These are phyloP conservation scores for Paragorgia papillata DNA, from an alignment of 92 coral and sea anemone genomes.

Conservation along the genomic window DNA sequence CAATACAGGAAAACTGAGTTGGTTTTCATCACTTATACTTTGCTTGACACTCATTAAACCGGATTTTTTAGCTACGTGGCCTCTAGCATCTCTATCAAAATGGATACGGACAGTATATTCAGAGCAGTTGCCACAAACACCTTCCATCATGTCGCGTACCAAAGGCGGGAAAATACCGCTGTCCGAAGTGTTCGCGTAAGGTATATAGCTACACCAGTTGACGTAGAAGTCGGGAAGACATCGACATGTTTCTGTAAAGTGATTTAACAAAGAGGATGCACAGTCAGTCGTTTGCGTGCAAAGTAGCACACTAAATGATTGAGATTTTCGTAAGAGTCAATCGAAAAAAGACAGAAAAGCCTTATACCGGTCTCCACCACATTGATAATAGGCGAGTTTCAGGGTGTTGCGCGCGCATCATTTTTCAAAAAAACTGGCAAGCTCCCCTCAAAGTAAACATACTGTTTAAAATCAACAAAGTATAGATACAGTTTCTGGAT, in stretches of 20 bases:
- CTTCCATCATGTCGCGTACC: conserved; percentile 52
- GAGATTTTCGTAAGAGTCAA: too few species aligned
- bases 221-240: conserved; percentile 61
- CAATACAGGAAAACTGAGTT: conserved; percentile 64
- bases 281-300: too few species aligned
- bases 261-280: too few species aligned
- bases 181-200: conserved; percentile 53
- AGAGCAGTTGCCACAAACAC: conserved; percentile 65
- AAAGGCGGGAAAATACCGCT: conserved; percentile 69
- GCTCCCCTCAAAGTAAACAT: too few species aligned
- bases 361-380: too few species aligned
- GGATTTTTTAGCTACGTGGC: conserved; percentile 15
- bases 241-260: conserved; percentile 62
- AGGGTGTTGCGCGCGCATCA: too few species aligned
- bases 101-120: conserved; percentile 37
- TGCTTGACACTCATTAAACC: conserved; percentile 45
- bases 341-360: too few species aligned
- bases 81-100: background rate
- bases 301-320: too few species aligned
- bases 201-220: conserved; percentile 63
- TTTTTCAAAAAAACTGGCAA: too few species aligned
- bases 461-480: too few species aligned
- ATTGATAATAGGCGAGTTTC: too few species aligned
- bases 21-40: conserved; percentile 58
- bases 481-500: too few species aligned